Base-by-base conservation (phyloP, 2,797 vertebrate species). In the Sitta carolinensis region DNA sequence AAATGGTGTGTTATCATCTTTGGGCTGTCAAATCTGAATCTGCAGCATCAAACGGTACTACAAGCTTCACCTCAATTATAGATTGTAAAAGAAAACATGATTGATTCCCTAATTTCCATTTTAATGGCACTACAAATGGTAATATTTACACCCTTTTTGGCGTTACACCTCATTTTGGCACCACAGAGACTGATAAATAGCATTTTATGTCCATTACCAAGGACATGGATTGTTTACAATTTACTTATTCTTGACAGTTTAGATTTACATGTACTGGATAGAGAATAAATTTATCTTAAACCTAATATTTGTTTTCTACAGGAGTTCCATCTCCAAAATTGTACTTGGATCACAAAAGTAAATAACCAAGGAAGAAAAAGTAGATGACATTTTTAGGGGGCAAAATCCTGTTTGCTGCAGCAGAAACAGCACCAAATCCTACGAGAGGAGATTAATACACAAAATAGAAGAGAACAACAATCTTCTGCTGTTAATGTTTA, bases 71-170 rank as follows among this genome's bases (percentile, higher is more conserved):
- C 21, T 92, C 82, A 95, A 93, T 91, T 90, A 95, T 63, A 45
- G 87, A 62, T 45, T 84, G 54, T 59, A 82, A 61, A 84, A 70
- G 61, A 87, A 93, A 62, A 15, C 11, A 61, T 93, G 89, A 96
- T 5, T 70, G 45, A 96, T 94, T 90, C 54, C 64, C 69, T 95
- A 51, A 95, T 96, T 95, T 95, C 69, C 89, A 94, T 96, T 95
- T 96, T 96, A 96, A 95, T 94, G 59, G 47, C 63, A 91, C 80
- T 90, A 87, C 74, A 94, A 94, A 91, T 80, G 59, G 70, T 50
- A 95, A 93, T 94, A 94, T 96, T 94, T 96, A 96, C 45, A 93
- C 50, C 29, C 67, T 90, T 96, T 95, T 84, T 93, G 77, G 76
- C 79, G 88, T 36, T 66, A 29, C 19, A 91, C 58, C 80, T 88